A percentile compares a stretch with the other conserved stretches of the same genome.
phyloP scores from a whole-genome alignment of 2,113 vertebrate genomes.

The Notarius lentiginosus region DNA sequence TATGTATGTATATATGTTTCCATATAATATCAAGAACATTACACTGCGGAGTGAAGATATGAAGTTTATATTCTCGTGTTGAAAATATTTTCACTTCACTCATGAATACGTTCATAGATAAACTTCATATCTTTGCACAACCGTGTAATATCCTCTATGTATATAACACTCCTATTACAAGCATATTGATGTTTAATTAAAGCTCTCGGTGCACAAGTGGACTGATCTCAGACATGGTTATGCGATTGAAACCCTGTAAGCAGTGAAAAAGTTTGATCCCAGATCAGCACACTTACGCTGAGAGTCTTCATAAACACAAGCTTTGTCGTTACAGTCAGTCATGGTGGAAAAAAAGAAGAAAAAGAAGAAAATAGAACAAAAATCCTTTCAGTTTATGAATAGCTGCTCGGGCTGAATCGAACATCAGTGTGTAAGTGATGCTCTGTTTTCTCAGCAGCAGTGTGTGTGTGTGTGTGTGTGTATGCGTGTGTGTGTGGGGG shows the following conservation, averaged over 20 bases:
- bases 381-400: background rate
- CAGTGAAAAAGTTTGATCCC: background rate
- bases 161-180: background rate
- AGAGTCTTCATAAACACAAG: slow-evolving; percentile 1
- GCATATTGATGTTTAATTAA: background rate
- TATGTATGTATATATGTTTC: too few relatives aligned
- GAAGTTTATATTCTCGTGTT: too few relatives aligned
- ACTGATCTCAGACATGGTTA: background rate
- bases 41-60: too few relatives aligned
- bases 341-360: background rate
- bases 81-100: too few relatives aligned
- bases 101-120: too few relatives aligned
- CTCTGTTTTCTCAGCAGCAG: slow-evolving; percentile 23
- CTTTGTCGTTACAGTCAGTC: background rate
- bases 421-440: slow-evolving; percentile 31
- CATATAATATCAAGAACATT: too few relatives aligned
- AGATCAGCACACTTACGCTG: background rate
- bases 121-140: too few relatives aligned
- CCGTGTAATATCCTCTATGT: too few relatives aligned
- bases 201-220: background rate
- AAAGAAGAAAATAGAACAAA: background rate
- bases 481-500: background rate
- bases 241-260: background rate
- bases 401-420: slow-evolving; percentile 12
- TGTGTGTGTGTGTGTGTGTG: slow-evolving; percentile 26